Percentiles rank a stretch among this genome's conserved stretches.
Conservation (phyloP, 2,888 invertebrate genomes). For the Neoitamus cyanurus region DNA sequence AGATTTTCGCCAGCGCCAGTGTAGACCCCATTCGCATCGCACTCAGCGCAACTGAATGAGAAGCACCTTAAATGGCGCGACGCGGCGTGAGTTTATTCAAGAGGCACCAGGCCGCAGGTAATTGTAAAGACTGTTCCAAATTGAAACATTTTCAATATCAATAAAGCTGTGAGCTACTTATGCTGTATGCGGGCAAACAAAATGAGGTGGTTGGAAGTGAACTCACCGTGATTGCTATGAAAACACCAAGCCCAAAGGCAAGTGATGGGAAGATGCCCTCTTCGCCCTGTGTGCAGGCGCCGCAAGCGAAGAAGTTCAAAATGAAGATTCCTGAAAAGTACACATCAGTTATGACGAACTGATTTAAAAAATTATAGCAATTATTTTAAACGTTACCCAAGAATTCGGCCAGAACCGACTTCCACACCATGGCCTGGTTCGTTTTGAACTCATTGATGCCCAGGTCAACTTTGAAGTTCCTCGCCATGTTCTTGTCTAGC, state of each 20-base stretch:
- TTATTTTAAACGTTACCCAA: conserved; percentile 69
- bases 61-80: not conserved
- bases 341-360: not conserved
- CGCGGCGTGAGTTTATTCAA: not conserved
- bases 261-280: conserved; percentile 76
- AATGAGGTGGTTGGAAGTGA: not conserved
- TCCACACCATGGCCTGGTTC: conserved; percentile 76
- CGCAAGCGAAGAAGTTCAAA: conserved; percentile 91
- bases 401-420: conserved; percentile 87
- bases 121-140: not conserved
- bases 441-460: conserved; percentile 79
- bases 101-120: not conserved
- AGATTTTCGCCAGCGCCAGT: not conserved
- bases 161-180: not conserved
- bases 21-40: not conserved
- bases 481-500: conserved; percentile 61
- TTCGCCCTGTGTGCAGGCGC: conserved; percentile 74
- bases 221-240: conserved; percentile 81
- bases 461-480: conserved; percentile 72
- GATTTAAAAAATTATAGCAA: not conserved
- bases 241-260: conserved; percentile 88
- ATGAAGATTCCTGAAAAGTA: conserved; percentile 75
- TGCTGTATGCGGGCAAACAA: not conserved
- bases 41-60: not conserved
- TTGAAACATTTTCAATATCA: not conserved